Evolutionary conservation across 2,113 vertebrate genomes (phyloP), one percentile per base, ranked within the genome.

Genomic region (Nipponia nippon): DNA sequence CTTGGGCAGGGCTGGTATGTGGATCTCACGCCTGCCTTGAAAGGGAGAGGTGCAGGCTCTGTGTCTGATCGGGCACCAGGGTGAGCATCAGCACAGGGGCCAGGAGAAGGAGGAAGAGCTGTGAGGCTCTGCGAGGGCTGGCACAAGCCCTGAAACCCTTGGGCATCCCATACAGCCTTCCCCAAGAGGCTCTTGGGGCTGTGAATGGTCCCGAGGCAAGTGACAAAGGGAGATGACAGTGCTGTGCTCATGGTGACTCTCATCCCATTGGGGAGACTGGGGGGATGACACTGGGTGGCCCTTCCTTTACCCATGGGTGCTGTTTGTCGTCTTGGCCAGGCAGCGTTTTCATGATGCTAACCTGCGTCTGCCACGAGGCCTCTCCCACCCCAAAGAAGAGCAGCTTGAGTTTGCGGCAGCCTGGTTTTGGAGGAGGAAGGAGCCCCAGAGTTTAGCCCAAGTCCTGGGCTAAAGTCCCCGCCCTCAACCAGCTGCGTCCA

Each of bases 1-100:
- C 46, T n/a, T 80, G n/a, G 34, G 21, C 23, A 67, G 79, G 21
- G 42, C 30, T 86, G 59, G 46, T 46, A 10, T 0, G 0, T 29
- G 30, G 23, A 10, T 65, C 22, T 89, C 7, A 4, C n/a, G 26
- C 61, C 36, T 85, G n/a, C 23, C 26, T 49, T 38, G 50, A 53
- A 72, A 73, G 32, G 52, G 38, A 55, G 46, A 63, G 16, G 10
- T 47, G 22, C 1, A 23, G 69, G 25, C 13, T 65, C 59, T 73
- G 47, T 66, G 58, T 16, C 25, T 22, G 16, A 50, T 59, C 38
- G 65, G 42, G 44, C 17, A 42, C 29, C 17, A 38, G 40, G 2
- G 8, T 59, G 34, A 91, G n/a, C 53, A 15, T 53, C n/a, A 80
- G 63, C 22, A 53, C 17, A 46, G 52, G 30, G 6, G 7, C 34